Conservation (phyloP, 2,888 invertebrate species). For the Brachyptera risi region DNA sequence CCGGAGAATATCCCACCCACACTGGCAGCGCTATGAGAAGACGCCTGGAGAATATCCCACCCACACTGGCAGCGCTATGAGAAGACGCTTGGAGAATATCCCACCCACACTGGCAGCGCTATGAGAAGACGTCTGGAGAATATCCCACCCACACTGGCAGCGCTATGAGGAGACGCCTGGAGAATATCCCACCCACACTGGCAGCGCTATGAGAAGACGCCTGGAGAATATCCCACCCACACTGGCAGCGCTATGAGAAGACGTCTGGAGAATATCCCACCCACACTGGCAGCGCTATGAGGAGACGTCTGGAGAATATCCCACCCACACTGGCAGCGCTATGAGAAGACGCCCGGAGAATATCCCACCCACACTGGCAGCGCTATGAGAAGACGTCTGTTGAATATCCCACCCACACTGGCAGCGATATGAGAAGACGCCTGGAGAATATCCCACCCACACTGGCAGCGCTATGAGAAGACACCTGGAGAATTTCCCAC, state of each 20-base stretch:
- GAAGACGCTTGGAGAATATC: not conserved
- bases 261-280: not conserved
- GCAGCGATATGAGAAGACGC: not conserved
- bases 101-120: not conserved
- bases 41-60: not conserved
- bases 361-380: not conserved
- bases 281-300: not conserved
- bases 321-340: not conserved
- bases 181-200: not conserved
- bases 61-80: not conserved
- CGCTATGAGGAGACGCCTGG: not conserved
- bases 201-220: not conserved
- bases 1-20: not conserved
- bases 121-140: not conserved
- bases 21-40: not conserved
- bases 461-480: not conserved
- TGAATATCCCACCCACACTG: not conserved
- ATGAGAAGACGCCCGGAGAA: not conserved
- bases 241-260: not conserved
- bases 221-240: not conserved
- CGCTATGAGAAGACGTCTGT: not conserved
- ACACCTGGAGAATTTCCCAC: not conserved
- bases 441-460: not conserved
- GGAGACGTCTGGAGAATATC: not conserved
- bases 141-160: not conserved